A percentile compares a stretch with the other conserved stretches of the same genome.
Evolutionary conservation across 23 tunicate species (phyloP).

Genomic region (Phallusia fumigata): DNA sequence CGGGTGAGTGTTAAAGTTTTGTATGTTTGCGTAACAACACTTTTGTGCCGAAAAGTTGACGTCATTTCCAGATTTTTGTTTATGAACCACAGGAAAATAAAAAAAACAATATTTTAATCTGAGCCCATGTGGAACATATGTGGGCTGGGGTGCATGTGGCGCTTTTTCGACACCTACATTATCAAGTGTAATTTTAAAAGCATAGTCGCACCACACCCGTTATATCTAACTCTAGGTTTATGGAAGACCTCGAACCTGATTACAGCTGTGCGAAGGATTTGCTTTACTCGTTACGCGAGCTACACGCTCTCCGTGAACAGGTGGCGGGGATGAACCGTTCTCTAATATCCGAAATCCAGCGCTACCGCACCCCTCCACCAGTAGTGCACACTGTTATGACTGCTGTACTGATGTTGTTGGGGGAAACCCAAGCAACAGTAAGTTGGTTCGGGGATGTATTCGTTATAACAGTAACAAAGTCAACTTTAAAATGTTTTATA

Average conservation of each 20-base stretch:
- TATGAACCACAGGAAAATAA: no score
- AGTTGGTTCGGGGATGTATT: no score
- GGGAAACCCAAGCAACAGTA: slow-evolving; percentile 55
- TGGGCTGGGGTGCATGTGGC: no score
- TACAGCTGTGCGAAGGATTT: slow-evolving; percentile 69
- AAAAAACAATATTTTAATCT: no score
- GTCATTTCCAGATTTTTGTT: no score
- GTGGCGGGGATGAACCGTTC: slow-evolving; percentile 74
- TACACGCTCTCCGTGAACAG: slow-evolving; percentile 45
- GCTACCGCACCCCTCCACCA: slow-evolving; percentile 66
- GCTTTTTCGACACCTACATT: no score
- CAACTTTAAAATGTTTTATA: no score
- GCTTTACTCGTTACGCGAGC: slow-evolving; percentile 60
- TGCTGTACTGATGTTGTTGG: slow-evolving; percentile 58
- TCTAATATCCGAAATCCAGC: slow-evolving; percentile 59
- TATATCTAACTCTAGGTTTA: slow-evolving; percentile 22
- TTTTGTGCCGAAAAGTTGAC: not conserved
- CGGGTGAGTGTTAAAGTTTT: slow-evolving; percentile 70
- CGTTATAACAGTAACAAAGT: no score
- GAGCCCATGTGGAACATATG: no score
- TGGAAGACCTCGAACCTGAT: slow-evolving; percentile 50
- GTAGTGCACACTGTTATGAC: slow-evolving; percentile 64
- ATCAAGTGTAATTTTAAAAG: no score
- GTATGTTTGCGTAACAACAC: not conserved
- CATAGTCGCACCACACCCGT: no score